These are phyloP conservation scores for Catamblyrhynchus diadema DNA, from an alignment of 2,797 vertebrate genomes.

Conservation along the genomic window DNA sequence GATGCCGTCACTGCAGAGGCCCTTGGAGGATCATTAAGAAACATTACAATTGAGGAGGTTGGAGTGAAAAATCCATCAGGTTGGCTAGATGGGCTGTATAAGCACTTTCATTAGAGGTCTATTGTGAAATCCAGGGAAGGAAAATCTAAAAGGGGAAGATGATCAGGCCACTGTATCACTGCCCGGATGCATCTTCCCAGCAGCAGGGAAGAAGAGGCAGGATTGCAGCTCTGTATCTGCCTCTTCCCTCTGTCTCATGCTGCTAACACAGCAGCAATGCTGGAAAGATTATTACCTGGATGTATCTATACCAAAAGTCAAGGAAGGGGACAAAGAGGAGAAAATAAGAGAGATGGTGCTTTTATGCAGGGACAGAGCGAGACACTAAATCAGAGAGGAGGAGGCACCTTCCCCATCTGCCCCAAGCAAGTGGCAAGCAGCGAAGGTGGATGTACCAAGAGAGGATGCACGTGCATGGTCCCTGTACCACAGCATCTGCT, in stretches of 20 bases:
- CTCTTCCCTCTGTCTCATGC: background rate
- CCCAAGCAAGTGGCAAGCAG: background rate
- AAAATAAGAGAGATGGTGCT: background rate
- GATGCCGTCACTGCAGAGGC: background rate
- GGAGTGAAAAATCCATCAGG: background rate
- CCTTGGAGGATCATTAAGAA: background rate
- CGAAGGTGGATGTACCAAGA: background rate
- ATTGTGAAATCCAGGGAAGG: background rate
- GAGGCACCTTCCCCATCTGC: background rate
- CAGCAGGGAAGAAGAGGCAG: background rate
- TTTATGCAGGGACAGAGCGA: background rate
- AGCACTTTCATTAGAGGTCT: background rate
- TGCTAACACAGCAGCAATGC: background rate
- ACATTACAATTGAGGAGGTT: background rate
- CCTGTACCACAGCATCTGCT: background rate
- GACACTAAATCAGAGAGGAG: background rate
- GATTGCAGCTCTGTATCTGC: background rate
- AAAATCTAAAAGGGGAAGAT: background rate
- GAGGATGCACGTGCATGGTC: rapidly evolving
- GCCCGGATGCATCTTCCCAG: background rate
- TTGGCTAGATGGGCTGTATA: background rate
- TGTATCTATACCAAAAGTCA: background rate
- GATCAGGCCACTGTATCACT: background rate
- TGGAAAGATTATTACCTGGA: background rate
- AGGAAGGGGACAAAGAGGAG: background rate